Conservation (phyloP, 2,888 invertebrate species). For the Serrognathus titanus region DNA sequence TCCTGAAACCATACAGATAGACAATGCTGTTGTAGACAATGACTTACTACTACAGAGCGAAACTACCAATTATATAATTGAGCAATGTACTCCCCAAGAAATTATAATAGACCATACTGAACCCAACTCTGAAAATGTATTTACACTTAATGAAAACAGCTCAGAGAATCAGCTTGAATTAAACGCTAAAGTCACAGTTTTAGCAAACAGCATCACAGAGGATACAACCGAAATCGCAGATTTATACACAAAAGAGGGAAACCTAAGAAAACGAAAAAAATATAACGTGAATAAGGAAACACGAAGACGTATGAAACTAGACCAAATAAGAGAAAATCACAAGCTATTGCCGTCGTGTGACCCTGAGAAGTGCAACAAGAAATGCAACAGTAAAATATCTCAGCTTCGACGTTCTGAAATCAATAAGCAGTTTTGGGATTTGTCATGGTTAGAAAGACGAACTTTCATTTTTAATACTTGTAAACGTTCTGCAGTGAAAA, state of each 20-base stretch:
- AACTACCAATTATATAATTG: background rate
- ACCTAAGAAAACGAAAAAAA: constrained; percentile 1
- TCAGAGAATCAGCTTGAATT: background rate
- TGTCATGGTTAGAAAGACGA: background rate
- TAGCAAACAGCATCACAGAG: background rate
- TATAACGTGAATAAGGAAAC: constrained; percentile 2
- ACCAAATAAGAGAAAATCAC: constrained; percentile 11
- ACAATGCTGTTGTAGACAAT: background rate
- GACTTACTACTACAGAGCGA: background rate
- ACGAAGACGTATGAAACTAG: constrained; percentile 12
- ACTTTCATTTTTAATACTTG: constrained; percentile 1
- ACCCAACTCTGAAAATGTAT: background rate
- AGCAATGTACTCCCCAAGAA: too few species aligned
- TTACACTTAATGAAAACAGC: background rate
- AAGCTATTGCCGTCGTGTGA: constrained; percentile 13
- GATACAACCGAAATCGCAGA: background rate
- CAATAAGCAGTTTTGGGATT: background rate
- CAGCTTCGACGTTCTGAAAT: constrained; percentile 8
- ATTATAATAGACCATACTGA: background rate
- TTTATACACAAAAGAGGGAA: background rate
- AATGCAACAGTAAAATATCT: constrained; percentile 7
- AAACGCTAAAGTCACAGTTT: background rate
- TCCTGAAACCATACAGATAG: background rate
- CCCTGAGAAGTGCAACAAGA: constrained; percentile 11
- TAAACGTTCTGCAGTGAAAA: constrained; percentile 2